Conservation (phyloP, 2,797 vertebrate genomes). For the Megalops cyprinoides region DNA sequence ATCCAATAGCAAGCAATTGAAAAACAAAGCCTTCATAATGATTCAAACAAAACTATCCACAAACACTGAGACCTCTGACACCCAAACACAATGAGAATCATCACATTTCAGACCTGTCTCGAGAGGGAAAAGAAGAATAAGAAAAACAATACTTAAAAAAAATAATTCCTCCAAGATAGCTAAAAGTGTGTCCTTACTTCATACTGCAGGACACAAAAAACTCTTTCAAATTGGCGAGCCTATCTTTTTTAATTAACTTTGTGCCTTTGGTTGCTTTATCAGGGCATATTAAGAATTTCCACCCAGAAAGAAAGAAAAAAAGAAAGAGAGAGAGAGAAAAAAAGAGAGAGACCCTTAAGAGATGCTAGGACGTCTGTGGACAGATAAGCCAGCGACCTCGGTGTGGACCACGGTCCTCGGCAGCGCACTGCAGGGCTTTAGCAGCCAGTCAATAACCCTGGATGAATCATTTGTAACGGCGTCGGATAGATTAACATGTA, state of each 20-base stretch:
- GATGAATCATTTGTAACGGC: slow-evolving; percentile 39
- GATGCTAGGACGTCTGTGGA: slow-evolving; percentile 68
- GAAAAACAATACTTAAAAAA: not conserved
- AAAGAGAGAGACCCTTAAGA: slow-evolving; percentile 26
- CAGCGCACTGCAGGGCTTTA: not conserved
- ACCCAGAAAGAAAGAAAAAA: slow-evolving; percentile 38
- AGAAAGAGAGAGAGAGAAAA: not conserved
- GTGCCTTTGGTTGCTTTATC: slow-evolving; percentile 54
- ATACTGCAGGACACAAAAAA: slow-evolving; percentile 27
- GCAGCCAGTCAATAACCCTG: slow-evolving; percentile 45
- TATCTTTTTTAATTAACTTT: slow-evolving; percentile 57
- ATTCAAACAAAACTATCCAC: slow-evolving; percentile 20
- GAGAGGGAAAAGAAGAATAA: not conserved
- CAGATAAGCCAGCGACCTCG: slow-evolving; percentile 68
- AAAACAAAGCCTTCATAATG: slow-evolving; percentile 12
- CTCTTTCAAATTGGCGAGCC: slow-evolving; percentile 43
- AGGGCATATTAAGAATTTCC: slow-evolving; percentile 43
- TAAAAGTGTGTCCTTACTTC: slow-evolving; percentile 39
- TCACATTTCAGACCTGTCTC: slow-evolving; percentile 40
- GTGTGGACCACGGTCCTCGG: slow-evolving; percentile 20
- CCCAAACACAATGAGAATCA: slow-evolving; percentile 3
- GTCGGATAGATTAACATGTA: slow-evolving; percentile 47
- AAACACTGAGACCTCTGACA: slow-evolving; percentile 10
- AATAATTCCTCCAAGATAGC: slow-evolving; percentile 22
- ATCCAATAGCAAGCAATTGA: slow-evolving; percentile 12